A percentile compares a stretch with the other conserved stretches of the same genome.
Evolutionary conservation across 2,888 invertebrate species (phyloP).

Genomic region (Phragmatobia fuliginosa): DNA sequence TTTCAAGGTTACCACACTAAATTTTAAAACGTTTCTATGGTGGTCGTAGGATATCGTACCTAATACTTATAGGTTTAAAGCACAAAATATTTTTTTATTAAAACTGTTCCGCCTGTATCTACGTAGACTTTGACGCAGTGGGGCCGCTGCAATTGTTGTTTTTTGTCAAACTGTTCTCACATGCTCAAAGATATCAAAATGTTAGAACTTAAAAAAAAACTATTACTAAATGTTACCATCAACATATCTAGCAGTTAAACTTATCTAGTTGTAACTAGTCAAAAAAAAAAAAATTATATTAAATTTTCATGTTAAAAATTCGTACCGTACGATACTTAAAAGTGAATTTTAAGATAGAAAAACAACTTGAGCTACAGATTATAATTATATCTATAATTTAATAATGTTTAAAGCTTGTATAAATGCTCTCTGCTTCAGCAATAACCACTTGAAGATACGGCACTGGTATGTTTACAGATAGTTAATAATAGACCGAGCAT

Average conservation of each 20-base stretch:
- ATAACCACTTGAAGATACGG: neutral
- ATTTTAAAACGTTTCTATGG: neutral
- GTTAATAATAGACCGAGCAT: neutral
- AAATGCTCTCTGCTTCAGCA: constrained; percentile 3
- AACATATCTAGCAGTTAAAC: constrained; percentile 51
- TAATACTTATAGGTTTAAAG: constrained; percentile 19
- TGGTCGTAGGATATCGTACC: neutral
- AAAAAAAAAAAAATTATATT: constrained; percentile 46
- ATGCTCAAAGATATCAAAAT: neutral
- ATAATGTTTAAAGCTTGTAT: neutral
- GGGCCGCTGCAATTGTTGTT: constrained; percentile 30
- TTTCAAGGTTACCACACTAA: neutral
- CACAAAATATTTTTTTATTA: constrained; percentile 43
- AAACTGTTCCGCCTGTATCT: constrained; percentile 45
- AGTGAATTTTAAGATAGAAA: constrained; percentile 34
- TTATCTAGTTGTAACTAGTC: constrained; percentile 57
- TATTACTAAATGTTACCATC: constrained; percentile 28
- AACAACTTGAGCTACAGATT: neutral
- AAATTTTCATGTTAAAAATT: constrained; percentile 35
- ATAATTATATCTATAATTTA: neutral
- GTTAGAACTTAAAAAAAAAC: neutral
- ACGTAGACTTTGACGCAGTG: constrained; percentile 34
- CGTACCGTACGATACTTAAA: constrained; percentile 30
- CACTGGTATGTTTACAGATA: neutral
- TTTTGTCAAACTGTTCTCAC: neutral